A percentile compares a stretch with the other conserved stretches of the same genome.
These are phyloP conservation scores for Hypolimnas misippus DNA, from an alignment of 2,888 invertebrate species.

Conservation along the genomic window DNA sequence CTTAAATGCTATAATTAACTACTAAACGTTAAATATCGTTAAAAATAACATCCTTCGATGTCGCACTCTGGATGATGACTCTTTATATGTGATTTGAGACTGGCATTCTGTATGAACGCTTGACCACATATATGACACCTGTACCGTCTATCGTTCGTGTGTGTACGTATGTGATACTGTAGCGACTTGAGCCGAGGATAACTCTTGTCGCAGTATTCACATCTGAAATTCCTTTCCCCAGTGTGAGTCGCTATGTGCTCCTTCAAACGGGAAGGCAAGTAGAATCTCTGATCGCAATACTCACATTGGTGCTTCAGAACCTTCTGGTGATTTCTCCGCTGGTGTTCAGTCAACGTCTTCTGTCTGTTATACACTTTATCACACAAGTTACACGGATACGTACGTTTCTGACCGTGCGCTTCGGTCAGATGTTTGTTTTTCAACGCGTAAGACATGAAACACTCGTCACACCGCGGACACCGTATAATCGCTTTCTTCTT, in stretches of 20 bases:
- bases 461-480: conserved; percentile 74
- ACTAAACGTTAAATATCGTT: conserved; percentile 18
- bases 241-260: conserved; percentile 83
- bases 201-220: conserved; percentile 84
- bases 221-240: conserved; percentile 81
- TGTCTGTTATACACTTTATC: conserved; percentile 77
- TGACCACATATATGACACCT: conserved; percentile 82
- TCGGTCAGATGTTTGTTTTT: conserved; percentile 75
- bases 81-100: conserved; percentile 84
- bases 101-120: conserved; percentile 84
- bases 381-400: conserved; percentile 75
- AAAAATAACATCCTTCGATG: conserved; percentile 70
- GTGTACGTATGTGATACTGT: conserved; percentile 84
- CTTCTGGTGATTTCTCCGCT: conserved; percentile 72
- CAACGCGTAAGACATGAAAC: conserved; percentile 75
- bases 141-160: conserved; percentile 83
- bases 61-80: conserved; percentile 81
- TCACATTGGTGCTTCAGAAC: conserved; percentile 81
- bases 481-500: conserved; percentile 74
- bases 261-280: conserved; percentile 70
- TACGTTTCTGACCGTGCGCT: conserved; percentile 72
- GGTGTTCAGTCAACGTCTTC: conserved; percentile 74
- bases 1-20: background rate
- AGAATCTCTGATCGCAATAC: conserved; percentile 81
- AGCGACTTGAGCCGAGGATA: conserved; percentile 84